Evolutionary conservation across 2,113 vertebrate species (phyloP).

Genomic region (Periophthalmus modestus): DNA sequence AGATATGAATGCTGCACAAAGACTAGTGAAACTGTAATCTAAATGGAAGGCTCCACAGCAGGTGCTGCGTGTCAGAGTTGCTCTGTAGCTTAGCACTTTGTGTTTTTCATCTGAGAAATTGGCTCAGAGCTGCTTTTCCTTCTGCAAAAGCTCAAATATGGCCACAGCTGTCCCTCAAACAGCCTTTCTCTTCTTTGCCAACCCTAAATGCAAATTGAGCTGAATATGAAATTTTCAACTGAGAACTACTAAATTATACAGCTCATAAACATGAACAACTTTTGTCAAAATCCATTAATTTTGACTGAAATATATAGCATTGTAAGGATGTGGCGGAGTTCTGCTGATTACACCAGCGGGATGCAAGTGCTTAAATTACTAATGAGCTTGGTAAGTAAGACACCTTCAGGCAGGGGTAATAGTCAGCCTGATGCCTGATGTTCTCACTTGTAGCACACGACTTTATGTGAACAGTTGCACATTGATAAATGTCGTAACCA

Average conservation of each 20-base stretch:
- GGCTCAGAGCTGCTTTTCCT: background rate
- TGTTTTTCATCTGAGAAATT: conserved; percentile 4
- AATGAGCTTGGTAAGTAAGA: background rate
- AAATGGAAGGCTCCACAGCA: background rate
- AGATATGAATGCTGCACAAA: background rate
- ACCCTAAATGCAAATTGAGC: conserved; percentile 3
- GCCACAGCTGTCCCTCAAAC: conserved; percentile 8
- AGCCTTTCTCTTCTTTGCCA: background rate
- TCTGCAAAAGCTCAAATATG: background rate
- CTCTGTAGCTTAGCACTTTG: background rate
- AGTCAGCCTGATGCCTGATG: background rate
- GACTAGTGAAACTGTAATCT: background rate
- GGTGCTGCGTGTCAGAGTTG: background rate
- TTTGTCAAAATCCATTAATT: background rate
- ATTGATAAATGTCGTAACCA: background rate
- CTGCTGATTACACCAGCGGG: background rate
- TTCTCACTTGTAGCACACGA: background rate
- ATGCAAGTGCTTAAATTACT: background rate
- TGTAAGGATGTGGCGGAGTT: background rate
- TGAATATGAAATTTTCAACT: background rate
- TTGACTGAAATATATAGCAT: background rate
- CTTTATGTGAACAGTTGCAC: background rate
- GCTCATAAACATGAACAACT: conserved; percentile 6
- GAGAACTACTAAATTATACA: conserved; percentile 1
- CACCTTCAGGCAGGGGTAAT: background rate